Evolutionary conservation across 2,113 vertebrate genomes (phyloP).

Genomic region (Phainopepla nitens): DNA sequence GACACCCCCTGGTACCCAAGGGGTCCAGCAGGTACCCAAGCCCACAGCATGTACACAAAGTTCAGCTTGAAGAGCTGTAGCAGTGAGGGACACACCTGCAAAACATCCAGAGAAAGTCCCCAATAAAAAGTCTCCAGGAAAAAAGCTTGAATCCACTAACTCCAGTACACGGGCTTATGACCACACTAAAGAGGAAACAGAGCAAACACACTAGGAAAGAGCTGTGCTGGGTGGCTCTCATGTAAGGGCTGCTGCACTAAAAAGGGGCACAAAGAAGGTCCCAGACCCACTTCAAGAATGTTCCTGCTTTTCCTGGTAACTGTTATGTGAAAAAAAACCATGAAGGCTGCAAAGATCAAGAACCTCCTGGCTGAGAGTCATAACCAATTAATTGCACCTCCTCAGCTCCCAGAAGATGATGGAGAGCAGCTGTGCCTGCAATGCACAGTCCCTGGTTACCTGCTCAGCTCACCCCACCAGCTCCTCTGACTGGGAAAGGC

Average conservation of each 20-base stretch:
- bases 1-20: background rate
- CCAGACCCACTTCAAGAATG: background rate
- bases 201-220: background rate
- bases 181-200: background rate
- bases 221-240: background rate
- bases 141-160: background rate
- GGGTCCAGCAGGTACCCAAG: background rate
- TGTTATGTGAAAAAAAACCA: background rate
- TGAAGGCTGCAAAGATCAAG: background rate
- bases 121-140: background rate
- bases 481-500: background rate
- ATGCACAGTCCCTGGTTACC: background rate
- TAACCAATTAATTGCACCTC: background rate
- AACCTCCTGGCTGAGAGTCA: background rate
- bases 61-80: background rate
- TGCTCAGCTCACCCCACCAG: background rate
- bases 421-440: background rate
- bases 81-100: background rate
- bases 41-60: rapidly evolving
- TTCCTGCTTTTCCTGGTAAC: background rate
- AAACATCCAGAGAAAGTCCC: background rate
- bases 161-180: background rate
- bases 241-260: background rate
- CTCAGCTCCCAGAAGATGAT: background rate
- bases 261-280: background rate